Percentiles rank a stretch among this genome's conserved stretches.
Evolutionary conservation across 1,140 invertebrate species (phyloP).

Genomic region (Oreohelix idahoensis): DNA sequence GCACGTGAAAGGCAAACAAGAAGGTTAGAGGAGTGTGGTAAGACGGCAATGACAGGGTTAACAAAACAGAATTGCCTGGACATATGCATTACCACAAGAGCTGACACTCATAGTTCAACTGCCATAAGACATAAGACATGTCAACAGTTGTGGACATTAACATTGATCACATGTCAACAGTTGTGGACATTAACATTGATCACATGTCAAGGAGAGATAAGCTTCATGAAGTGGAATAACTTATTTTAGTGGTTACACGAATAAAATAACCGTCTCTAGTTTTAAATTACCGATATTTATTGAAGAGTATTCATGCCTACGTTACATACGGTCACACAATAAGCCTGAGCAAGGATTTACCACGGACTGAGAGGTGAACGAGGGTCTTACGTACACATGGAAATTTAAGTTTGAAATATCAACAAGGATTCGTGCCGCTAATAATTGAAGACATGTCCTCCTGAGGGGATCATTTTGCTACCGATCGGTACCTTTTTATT

Average conservation of each 20-base stretch:
- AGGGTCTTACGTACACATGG: not conserved
- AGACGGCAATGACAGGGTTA: no score
- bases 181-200: no score
- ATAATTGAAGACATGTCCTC: not conserved
- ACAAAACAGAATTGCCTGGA: no score
- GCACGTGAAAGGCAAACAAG: no score
- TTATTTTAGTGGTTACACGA: not conserved
- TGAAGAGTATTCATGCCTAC: not conserved
- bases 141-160: no score
- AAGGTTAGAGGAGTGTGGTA: no score
- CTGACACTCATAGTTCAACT: no score
- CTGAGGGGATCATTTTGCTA: not conserved
- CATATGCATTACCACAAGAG: no score
- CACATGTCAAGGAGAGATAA: no score
- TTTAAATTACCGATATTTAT: not conserved
- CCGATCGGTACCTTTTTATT: not conserved
- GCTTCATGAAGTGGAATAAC: not conserved
- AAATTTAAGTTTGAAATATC: constrained; percentile 31
- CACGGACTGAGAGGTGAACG: not conserved
- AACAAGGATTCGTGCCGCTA: constrained; percentile 7
- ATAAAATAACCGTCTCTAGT: not conserved
- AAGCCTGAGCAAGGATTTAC: not conserved
- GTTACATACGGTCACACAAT: not conserved
- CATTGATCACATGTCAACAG: no score
- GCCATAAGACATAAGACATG: no score